Evolutionary conservation across 1,140 invertebrate genomes (phyloP).

Genomic region (Leptestheria dahalacensis): DNA sequence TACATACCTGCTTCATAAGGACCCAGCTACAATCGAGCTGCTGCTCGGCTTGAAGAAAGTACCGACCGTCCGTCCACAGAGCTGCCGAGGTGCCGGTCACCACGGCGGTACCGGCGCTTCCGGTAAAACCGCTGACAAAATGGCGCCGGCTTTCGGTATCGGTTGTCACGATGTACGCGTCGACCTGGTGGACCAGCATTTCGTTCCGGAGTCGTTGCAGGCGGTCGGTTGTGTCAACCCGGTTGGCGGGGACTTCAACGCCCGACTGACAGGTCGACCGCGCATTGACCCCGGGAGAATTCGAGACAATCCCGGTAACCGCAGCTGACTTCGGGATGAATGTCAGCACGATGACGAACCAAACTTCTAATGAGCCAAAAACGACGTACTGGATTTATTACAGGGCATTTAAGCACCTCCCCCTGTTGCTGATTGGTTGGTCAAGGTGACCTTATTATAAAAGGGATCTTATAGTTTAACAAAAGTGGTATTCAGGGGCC

Average conservation of each 20-base stretch:
- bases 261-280: not conserved
- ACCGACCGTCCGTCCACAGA: slow-evolving; percentile 48
- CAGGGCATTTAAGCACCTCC: too few relatives aligned
- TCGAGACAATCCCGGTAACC: too few relatives aligned
- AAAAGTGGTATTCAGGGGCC: too few relatives aligned
- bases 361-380: too few relatives aligned
- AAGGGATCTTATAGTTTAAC: too few relatives aligned
- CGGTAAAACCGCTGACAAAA: slow-evolving; percentile 40
- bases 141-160: slow-evolving; percentile 38
- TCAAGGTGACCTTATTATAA: too few relatives aligned
- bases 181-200: slow-evolving; percentile 47
- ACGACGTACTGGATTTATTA: too few relatives aligned
- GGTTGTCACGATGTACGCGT: slow-evolving; percentile 59
- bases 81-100: slow-evolving; percentile 36
- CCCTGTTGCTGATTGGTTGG: too few relatives aligned
- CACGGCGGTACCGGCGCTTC: slow-evolving; percentile 39
- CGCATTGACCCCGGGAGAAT: not conserved
- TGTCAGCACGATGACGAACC: too few relatives aligned
- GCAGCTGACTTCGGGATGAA: too few relatives aligned
- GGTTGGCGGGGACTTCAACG: not conserved
- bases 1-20: slow-evolving; percentile 35
- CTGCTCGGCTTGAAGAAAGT: slow-evolving; percentile 36
- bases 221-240: slow-evolving; percentile 29
- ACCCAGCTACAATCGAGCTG: slow-evolving; percentile 27
- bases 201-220: slow-evolving; percentile 43